A percentile compares a stretch with the other conserved stretches of the same genome.
Evolutionary conservation across 2,888 invertebrate species (phyloP).

Genomic region (Allolobophora icterica): DNA sequence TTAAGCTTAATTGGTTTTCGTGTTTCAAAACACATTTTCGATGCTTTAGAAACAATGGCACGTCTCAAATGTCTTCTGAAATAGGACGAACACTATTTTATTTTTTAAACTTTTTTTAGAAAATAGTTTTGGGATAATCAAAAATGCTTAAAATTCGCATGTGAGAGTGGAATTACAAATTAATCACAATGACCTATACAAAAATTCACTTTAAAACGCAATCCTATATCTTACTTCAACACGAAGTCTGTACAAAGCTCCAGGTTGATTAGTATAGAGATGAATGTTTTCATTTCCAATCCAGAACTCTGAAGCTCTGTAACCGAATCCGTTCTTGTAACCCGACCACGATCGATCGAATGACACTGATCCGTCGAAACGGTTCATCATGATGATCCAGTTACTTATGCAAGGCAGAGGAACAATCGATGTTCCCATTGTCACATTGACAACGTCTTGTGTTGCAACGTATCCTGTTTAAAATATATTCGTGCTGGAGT

Average conservation of each 20-base stretch:
- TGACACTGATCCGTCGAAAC: not conserved
- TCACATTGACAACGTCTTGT: not conserved
- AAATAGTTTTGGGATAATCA: no score
- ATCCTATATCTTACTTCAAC: not conserved
- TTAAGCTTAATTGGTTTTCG: no score
- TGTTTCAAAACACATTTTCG: no score
- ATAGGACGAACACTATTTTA: no score
- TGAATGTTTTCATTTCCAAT: slow-evolving; percentile 8
- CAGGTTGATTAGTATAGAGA: not conserved
- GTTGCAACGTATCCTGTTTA: not conserved
- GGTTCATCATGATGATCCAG: not conserved
- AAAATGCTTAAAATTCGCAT: no score
- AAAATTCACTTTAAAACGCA: no score
- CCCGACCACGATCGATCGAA: not conserved
- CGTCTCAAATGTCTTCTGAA: no score
- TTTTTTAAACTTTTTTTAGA: no score
- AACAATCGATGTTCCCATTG: not conserved
- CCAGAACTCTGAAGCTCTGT: not conserved
- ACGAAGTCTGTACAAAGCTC: not conserved
- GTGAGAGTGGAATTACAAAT: no score
- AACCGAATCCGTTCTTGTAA: not conserved
- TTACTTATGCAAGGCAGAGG: not conserved
- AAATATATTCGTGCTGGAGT: no score
- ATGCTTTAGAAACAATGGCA: no score
- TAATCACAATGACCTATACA: no score